A percentile compares a stretch with the other conserved stretches of the same genome.
Conservation (phyloP, 2,113 vertebrate genomes). For the Pao palembangensis region DNA sequence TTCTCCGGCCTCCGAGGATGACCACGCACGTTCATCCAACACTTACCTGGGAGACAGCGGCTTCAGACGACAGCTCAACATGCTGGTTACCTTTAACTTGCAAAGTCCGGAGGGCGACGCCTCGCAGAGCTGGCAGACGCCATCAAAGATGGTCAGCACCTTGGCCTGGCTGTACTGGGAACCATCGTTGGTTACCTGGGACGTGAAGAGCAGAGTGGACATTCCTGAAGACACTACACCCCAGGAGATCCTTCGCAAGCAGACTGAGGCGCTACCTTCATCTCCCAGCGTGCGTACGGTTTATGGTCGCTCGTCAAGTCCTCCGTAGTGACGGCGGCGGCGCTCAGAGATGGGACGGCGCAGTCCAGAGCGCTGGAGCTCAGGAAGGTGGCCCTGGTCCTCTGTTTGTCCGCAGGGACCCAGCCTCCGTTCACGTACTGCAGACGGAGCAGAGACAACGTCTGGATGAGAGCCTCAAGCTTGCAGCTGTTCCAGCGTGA, state of each 20-base stretch:
- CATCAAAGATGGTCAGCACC: constrained; percentile 77
- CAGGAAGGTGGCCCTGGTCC: constrained; percentile 78
- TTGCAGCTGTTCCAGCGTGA: too few species aligned
- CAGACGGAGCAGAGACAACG: constrained; percentile 1
- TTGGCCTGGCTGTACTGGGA: constrained; percentile 74
- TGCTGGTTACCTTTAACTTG: constrained; percentile 83
- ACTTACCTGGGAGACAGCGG: neutral
- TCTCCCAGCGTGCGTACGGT: constrained; percentile 79
- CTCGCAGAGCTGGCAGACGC: constrained; percentile 77
- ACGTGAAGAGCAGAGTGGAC: neutral
- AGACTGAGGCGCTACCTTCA: constrained; percentile 67
- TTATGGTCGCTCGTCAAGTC: constrained; percentile 73
- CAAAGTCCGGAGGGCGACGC: constrained; percentile 71
- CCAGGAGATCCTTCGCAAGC: neutral
- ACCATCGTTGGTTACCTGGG: constrained; percentile 78
- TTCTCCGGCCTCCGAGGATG: neutral
- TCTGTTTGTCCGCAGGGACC: constrained; percentile 71
- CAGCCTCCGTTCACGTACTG: constrained; percentile 70
- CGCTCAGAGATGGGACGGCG: constrained; percentile 69
- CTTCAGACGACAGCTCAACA: too few species aligned
- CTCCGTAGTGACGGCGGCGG: constrained; percentile 53
- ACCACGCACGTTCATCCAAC: neutral
- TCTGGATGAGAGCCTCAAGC: neutral
- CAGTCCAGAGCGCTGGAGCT: constrained; percentile 78
- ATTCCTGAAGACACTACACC: fast-evolving